A percentile compares a stretch with the other conserved stretches of the same genome.
Conservation (phyloP, 2,797 vertebrate genomes). For the Karalla daura region DNA sequence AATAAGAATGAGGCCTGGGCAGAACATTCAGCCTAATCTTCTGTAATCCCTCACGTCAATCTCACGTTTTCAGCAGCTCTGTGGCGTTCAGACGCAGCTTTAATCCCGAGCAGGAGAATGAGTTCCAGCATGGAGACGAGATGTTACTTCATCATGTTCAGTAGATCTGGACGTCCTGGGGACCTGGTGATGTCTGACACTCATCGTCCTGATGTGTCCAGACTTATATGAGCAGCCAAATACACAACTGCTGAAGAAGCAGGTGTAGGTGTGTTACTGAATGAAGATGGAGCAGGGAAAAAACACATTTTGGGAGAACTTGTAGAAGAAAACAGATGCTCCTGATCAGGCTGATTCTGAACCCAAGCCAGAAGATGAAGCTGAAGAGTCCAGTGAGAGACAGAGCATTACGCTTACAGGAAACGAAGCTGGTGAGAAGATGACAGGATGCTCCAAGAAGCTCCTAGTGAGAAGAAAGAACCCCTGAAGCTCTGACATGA, state of each 20-base stretch:
- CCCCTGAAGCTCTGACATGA: too few relatives aligned
- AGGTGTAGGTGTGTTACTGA: too few relatives aligned
- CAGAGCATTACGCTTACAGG: too few relatives aligned
- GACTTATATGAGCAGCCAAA: neutral
- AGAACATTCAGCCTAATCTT: slow-evolving; percentile 22
- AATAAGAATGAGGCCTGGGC: slow-evolving; percentile 24
- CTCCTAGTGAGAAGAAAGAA: too few relatives aligned
- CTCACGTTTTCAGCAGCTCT: slow-evolving; percentile 24
- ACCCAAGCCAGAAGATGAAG: too few relatives aligned
- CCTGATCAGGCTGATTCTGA: too few relatives aligned
- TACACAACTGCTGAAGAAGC: too few relatives aligned
- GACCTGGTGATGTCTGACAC: slow-evolving; percentile 25
- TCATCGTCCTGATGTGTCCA: slow-evolving; percentile 11
- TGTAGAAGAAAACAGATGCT: too few relatives aligned
- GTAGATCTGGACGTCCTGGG: slow-evolving; percentile 6
- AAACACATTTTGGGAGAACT: slow-evolving; percentile 6
- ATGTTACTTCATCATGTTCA: slow-evolving; percentile 18
- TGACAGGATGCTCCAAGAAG: too few relatives aligned
- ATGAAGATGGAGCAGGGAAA: neutral
- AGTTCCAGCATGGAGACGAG: slow-evolving; percentile 14
- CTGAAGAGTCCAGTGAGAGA: too few relatives aligned
- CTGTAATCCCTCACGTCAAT: slow-evolving; percentile 41
- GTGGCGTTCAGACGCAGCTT: slow-evolving; percentile 48
- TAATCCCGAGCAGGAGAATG: slow-evolving; percentile 36
- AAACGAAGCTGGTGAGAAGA: too few relatives aligned